A percentile compares a stretch with the other conserved stretches of the same genome.
Evolutionary conservation across 1,140 invertebrate genomes (phyloP).

Genomic region (Drosophila mayri): DNA sequence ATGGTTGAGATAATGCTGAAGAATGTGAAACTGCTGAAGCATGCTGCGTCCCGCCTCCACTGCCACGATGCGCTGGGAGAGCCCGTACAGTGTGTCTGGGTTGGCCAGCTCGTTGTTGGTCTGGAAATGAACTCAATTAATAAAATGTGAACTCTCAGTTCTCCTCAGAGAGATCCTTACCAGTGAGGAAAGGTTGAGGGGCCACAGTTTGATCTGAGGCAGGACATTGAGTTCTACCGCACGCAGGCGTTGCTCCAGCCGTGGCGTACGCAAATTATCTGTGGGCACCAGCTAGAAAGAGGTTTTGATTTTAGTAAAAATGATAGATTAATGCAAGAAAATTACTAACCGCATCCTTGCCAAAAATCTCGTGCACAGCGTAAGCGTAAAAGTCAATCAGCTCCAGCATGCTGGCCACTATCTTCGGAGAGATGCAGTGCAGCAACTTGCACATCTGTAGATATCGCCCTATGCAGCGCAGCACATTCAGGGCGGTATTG

Average conservation of each 20-base stretch:
- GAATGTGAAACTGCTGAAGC: conserved; percentile 92
- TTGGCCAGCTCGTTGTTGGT: conserved; percentile 88
- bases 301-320: neutral
- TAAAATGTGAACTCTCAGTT: no score
- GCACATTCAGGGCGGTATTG: conserved; percentile 96
- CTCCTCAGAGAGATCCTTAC: conserved; percentile 22
- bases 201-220: conserved; percentile 79
- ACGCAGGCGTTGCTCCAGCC: conserved; percentile 90
- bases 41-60: conserved; percentile 97
- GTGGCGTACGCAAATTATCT: conserved; percentile 88
- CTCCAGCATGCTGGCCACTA: conserved; percentile 95
- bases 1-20: conserved; percentile 93
- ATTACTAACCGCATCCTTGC: conserved; percentile 89
- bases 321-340: neutral
- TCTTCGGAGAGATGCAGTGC: conserved; percentile 95
- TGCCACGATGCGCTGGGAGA: conserved; percentile 94
- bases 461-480: conserved; percentile 96
- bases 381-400: conserved; percentile 98
- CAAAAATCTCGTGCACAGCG: conserved; percentile 95
- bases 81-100: conserved; percentile 91
- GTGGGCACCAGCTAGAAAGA: conserved; percentile 83
- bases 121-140: conserved; percentile 33
- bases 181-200: conserved; percentile 79
- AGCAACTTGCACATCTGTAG: conserved; percentile 97
- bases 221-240: conserved; percentile 90